Evolutionary conservation across 2,888 invertebrate genomes (phyloP).

Genomic region (Arrhopalites spinosus): DNA sequence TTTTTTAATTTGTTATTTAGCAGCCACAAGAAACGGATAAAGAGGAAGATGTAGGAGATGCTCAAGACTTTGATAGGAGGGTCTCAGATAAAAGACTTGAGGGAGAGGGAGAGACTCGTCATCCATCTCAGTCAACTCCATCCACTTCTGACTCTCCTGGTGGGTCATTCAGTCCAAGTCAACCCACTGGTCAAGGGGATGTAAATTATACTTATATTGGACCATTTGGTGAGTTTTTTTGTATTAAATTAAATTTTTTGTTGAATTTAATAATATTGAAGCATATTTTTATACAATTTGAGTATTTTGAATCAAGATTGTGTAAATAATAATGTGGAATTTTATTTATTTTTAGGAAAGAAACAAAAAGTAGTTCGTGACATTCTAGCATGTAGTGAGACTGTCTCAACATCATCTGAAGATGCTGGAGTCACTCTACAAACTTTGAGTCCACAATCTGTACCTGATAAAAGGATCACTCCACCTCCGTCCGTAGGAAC

Average conservation of each 20-base stretch:
- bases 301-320: not conserved
- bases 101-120: too few relatives aligned
- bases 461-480: not conserved
- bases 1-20: too few relatives aligned
- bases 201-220: constrained; percentile 18
- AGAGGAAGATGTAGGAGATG: too few relatives aligned
- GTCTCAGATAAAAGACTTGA: too few relatives aligned
- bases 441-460: not conserved
- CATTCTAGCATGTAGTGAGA: not conserved
- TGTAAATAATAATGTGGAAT: too few relatives aligned
- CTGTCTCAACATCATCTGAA: not conserved
- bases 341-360: too few relatives aligned
- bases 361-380: constrained; percentile 36
- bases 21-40: too few relatives aligned
- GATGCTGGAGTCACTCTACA: not conserved
- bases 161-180: too few relatives aligned
- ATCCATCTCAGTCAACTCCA: too few relatives aligned
- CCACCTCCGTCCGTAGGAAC: not conserved
- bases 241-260: not conserved
- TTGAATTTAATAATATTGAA: not conserved
- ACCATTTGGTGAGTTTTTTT: constrained; percentile 18
- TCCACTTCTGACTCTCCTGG: too few relatives aligned
- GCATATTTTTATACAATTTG: not conserved
- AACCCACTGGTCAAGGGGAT: too few relatives aligned
- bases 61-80: too few relatives aligned